Percentiles rank a stretch among this genome's conserved stretches.
Conservation (phyloP, 2,888 invertebrate species). For the Spatulosminthurus flaviceps region DNA sequence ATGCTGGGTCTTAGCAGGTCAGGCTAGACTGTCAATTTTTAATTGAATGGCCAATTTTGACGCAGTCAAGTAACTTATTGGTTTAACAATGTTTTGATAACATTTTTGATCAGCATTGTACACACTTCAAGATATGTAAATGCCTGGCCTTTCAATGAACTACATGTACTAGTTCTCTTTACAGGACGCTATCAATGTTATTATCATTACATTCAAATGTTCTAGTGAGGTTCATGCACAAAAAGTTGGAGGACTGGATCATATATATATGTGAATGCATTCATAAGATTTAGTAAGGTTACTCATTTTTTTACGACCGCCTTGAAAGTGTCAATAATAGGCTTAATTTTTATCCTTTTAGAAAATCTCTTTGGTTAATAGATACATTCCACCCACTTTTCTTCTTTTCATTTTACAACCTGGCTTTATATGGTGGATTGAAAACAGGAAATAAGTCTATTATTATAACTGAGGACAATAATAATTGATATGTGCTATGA, state of each 20-base stretch:
- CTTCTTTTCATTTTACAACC: not conserved
- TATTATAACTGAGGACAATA: constrained; percentile 7
- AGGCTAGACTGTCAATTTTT: not conserved
- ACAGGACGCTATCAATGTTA: too few relatives aligned
- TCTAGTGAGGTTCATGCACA: not conserved
- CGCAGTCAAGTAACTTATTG: too few relatives aligned
- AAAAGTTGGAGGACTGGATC: not conserved
- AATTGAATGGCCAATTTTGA: not conserved
- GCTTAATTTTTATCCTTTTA: constrained; percentile 7
- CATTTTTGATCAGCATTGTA: too few relatives aligned
- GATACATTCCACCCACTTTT: constrained; percentile 24
- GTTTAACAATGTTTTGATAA: constrained; percentile 2
- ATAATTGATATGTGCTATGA: constrained; percentile 19
- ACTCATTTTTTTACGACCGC: not conserved
- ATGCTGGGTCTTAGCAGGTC: not conserved
- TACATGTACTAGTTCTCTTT: too few relatives aligned
- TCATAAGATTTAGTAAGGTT: not conserved
- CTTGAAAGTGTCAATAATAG: constrained; percentile 35
- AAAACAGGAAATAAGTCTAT: constrained; percentile 23
- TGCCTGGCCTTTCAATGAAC: too few relatives aligned
- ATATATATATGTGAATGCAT: too few relatives aligned
- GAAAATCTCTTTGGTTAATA: not conserved
- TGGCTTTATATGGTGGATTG: not conserved
- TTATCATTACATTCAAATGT: too few relatives aligned
- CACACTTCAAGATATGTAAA: too few relatives aligned